Base-by-base conservation (phyloP, 2,888 invertebrate species). In the Lasioglossum figueresi region DNA sequence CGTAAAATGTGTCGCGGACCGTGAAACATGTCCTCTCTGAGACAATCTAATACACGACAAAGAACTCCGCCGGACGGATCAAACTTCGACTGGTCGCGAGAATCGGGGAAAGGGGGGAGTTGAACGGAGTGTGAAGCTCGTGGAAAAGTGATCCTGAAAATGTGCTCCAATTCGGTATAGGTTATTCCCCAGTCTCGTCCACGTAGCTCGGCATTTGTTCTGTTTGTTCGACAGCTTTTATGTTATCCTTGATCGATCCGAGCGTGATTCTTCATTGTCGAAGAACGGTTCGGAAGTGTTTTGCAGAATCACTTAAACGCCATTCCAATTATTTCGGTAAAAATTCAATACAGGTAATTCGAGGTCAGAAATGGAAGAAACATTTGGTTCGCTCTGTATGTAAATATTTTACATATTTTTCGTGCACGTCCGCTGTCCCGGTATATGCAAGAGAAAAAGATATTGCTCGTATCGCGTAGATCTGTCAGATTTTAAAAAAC, bases 141-240 rank as follows among this genome's bases (percentile, higher is more conserved):
- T 81, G 83, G 85, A 89, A 88, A 87, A 88, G 82, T 86, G 84
- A 88, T 83, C 71, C 82, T 66, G 88, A 80, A 85, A 88, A 86
- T 86, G 79, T 76, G 70, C 77, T 66, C 74, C 84, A 84, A 86
- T 90, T 90, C 85, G 37, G 72, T 27, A 27, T 19, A 68, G 76
- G 68, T 63, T 66, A 66, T 76, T 48, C 34, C 45, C 34, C 34
- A 27, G 37, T 45, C 74, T 52, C 43, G 27, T 37, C 5, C 66
- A 5, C 63, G 31, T 63, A 16, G 6, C 14, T 1, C 16, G 43
- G 14, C 16, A 3, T 72, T 45, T 72, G 27, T 72, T 45, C 71
- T 8, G 16, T 27, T 27, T 34, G 66, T 66, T 66, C 3, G 34
- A 66, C 66, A 19, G 31, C 31, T n/a, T n/a, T n/a, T n/a, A n/a